A percentile compares a stretch with the other conserved stretches of the same genome.
phyloP scores from a whole-genome alignment of 1,140 invertebrate species.

The Acromyrmex heyeri region DNA sequence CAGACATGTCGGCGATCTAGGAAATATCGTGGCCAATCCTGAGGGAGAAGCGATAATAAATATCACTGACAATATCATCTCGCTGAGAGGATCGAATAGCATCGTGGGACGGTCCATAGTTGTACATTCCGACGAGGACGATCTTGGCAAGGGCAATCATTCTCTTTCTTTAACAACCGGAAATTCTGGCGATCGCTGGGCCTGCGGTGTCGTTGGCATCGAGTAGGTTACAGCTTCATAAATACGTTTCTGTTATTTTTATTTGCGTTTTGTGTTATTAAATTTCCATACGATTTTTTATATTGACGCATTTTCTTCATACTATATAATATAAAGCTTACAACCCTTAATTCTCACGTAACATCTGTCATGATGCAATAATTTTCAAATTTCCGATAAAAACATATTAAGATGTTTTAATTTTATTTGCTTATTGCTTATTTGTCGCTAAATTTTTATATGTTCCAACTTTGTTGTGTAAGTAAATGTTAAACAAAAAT shows the following conservation, averaged over 20 bases:
- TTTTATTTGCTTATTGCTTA: neutral
- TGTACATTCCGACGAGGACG: conserved; percentile 91
- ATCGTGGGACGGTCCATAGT: conserved; percentile 94
- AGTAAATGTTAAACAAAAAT: neutral
- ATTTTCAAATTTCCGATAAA: conserved; percentile 1
- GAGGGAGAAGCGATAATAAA: conserved; percentile 89
- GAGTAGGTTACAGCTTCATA: conserved; percentile 86
- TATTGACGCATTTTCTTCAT: neutral
- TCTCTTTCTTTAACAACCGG: conserved; percentile 92
- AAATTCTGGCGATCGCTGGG: conserved; percentile 92
- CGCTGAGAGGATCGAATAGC: conserved; percentile 88
- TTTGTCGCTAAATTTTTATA: neutral
- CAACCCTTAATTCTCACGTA: neutral
- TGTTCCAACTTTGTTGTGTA: neutral
- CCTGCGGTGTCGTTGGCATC: conserved; percentile 93
- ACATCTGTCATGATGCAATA: neutral
- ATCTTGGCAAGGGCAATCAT: conserved; percentile 91
- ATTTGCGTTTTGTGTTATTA: no score
- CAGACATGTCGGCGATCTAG: conserved; percentile 96
- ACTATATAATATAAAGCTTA: no score
- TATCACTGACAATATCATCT: conserved; percentile 89
- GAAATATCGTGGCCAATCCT: conserved; percentile 91
- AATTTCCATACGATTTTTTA: neutral
- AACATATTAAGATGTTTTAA: neutral
- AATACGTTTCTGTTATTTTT: neutral